These are phyloP conservation scores for Prionailurus bengalensis DNA, from an alignment of 2,113 vertebrate genomes.

Conservation along the genomic window DNA sequence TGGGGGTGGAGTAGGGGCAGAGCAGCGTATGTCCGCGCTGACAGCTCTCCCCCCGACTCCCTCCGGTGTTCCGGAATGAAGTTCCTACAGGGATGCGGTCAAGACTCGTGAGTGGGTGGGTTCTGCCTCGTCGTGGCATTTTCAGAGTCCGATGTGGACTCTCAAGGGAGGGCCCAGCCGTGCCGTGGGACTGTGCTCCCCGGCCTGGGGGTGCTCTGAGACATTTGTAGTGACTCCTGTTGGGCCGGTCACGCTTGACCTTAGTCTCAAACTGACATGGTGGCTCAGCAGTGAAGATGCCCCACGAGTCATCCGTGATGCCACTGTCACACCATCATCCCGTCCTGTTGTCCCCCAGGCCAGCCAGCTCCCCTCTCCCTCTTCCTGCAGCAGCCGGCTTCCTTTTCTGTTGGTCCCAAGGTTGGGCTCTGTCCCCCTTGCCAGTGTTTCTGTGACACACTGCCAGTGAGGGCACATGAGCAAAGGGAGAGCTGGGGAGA, in stretches of 20 bases:
- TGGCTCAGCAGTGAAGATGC: neutral
- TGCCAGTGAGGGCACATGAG: constrained; percentile 61
- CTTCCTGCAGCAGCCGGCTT: too few species aligned
- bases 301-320: accelerated
- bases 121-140: neutral
- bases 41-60: accelerated
- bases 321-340: neutral
- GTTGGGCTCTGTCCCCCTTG: neutral
- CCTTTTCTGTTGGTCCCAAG: accelerated
- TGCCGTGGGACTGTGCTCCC: neutral
- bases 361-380: neutral
- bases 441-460: constrained; percentile 26
- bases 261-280: neutral
- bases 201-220: neutral
- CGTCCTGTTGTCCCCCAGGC: neutral
- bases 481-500: constrained; percentile 35
- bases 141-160: neutral
- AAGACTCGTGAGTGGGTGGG: neutral
- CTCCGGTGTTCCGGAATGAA: neutral
- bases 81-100: neutral
- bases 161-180: neutral
- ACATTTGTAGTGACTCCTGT: too few species aligned
- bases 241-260: neutral
- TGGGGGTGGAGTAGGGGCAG: neutral
- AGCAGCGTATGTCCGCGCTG: accelerated